Evolutionary conservation across 2,888 invertebrate species (phyloP), one percentile per base, ranked within the genome.

Genomic region (Tachina grossa): DNA sequence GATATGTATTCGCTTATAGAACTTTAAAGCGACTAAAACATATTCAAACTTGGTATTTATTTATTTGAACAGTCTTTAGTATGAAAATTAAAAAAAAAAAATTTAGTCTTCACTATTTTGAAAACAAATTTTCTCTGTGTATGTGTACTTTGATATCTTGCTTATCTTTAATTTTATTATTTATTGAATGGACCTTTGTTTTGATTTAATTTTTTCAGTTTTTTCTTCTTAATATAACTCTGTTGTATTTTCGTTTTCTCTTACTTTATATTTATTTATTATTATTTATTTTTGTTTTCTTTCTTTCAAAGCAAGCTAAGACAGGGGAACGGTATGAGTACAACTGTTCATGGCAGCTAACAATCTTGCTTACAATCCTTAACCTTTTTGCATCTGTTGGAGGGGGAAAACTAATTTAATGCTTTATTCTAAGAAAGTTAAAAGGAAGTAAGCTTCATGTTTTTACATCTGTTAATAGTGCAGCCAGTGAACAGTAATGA

Each of bases 131-230:
- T 19, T 68, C 19, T 59, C 19, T 47, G 78, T 69, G 68, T 83
- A n/a, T 13, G n/a, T 49, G 6, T 49, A 14, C 16, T 59, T 49
- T 74, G 19, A 68, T 75, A 16, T 45, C 19, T 11, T 71, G 19
- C 14, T 76, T 72, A 57, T 75, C 51, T 71, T 68, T 78, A 31
- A 69, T 51, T 76, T 66, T 76, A 72, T 84, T 84, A 61, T 77
- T 77, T 84, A 81, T 84, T 72, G 72, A 74, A 72, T 72, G 81
- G 61, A 76, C 65, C 19, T 76, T 84, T 84, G 72, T 81, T 74
- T 81, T 72, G 66, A 81, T 84, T 77, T 77, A 77, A 76, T 72
- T 65, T 66, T 63, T 80, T 31, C 22, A 5, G 16, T 51, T 39
- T 45, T 22, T 55, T 61, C 16, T 13, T 57, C 6, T 66, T 51